phyloP scores from a whole-genome alignment of 2,888 invertebrate species.

The Phania funesta region DNA sequence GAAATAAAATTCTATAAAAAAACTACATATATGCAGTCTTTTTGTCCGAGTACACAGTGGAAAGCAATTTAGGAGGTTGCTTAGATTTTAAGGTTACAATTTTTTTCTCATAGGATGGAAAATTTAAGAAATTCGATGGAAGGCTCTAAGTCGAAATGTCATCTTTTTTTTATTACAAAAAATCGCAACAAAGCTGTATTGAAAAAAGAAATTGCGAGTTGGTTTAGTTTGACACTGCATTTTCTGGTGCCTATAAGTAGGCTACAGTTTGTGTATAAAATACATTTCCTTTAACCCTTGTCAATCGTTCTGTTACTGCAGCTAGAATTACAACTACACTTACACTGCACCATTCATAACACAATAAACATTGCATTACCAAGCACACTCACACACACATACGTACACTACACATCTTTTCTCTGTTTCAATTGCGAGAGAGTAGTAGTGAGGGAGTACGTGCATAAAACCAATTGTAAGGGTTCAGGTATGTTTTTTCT shows the following conservation, averaged over 20 bases:
- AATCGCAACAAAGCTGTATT: not conserved
- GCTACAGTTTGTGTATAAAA: constrained; percentile 27
- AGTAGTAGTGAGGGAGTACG: not conserved
- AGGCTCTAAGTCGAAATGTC: no score
- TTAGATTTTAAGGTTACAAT: no score
- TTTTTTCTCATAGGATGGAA: no score
- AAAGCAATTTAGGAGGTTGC: not conserved
- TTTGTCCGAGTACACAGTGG: constrained; percentile 35
- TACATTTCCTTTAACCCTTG: constrained; percentile 50
- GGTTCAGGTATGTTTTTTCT: not conserved
- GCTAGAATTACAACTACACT: constrained; percentile 3
- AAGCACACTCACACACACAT: not conserved
- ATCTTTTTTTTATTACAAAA: not conserved
- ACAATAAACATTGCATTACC: constrained; percentile 11
- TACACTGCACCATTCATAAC: not conserved
- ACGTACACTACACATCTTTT: not conserved
- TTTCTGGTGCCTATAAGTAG: constrained; percentile 28
- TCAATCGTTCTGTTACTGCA: constrained; percentile 23
- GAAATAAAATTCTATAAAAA: not conserved
- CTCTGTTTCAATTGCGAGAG: not conserved
- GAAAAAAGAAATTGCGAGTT: not conserved
- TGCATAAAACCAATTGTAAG: not conserved
- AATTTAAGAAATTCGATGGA: no score
- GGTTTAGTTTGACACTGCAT: constrained; percentile 2
- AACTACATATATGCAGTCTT: not conserved